phyloP scores from a whole-genome alignment of 2,797 vertebrate genomes.

The Crocodylus rhombifer region DNA sequence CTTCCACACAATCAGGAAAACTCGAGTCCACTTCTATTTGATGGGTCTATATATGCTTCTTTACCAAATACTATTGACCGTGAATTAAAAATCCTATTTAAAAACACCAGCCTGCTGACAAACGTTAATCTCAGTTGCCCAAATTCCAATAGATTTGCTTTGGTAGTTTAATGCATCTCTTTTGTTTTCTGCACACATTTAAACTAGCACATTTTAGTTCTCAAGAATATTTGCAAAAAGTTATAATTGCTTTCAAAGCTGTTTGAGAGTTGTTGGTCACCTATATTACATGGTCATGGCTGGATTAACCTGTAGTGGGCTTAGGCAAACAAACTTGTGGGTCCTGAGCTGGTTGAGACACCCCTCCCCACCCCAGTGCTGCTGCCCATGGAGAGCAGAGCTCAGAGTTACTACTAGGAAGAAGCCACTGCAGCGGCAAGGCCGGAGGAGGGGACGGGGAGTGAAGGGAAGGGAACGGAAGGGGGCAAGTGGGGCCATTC shows the following conservation, averaged over 20 bases:
- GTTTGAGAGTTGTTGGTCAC: too few relatives aligned
- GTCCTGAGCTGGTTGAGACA: too few relatives aligned
- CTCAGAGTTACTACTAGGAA: too few relatives aligned
- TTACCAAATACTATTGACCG: neutral
- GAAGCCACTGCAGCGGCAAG: too few relatives aligned
- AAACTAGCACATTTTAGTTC: neutral
- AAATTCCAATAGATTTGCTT: slow-evolving; percentile 11
- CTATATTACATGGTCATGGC: too few relatives aligned
- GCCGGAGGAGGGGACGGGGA: too few relatives aligned
- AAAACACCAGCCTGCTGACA: slow-evolving; percentile 16
- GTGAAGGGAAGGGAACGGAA: too few relatives aligned
- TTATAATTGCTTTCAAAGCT: neutral
- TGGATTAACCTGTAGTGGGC: too few relatives aligned
- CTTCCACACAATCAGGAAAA: slow-evolving; percentile 52
- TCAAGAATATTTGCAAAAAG: neutral
- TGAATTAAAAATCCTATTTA: slow-evolving; percentile 8
- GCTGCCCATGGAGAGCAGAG: too few relatives aligned
- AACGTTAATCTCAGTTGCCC: slow-evolving; percentile 2
- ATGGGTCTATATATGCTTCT: slow-evolving; percentile 11
- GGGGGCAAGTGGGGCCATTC: too few relatives aligned
- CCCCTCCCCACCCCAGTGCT: too few relatives aligned
- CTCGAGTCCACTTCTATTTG: slow-evolving; percentile 42
- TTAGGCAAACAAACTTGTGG: too few relatives aligned
- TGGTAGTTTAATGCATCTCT: neutral
- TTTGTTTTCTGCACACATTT: slow-evolving; percentile 12